A percentile compares a stretch with the other conserved stretches of the same genome.
These are phyloP conservation scores for Notodonta dromedarius DNA, from an alignment of 2,888 invertebrate species.

Conservation along the genomic window DNA sequence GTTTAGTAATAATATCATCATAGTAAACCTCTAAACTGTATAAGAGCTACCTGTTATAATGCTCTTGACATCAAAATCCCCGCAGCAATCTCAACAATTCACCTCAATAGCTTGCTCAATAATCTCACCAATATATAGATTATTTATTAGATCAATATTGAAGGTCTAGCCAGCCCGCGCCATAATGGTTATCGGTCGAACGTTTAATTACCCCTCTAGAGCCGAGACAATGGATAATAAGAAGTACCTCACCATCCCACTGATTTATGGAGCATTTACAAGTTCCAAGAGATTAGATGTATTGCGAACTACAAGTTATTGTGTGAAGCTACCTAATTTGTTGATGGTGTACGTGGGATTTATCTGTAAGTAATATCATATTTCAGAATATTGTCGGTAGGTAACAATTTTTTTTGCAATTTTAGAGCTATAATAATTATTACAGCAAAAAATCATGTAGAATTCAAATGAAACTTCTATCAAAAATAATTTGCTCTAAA, in stretches of 20 bases:
- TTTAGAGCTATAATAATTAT: no score
- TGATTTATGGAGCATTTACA: conserved; percentile 75
- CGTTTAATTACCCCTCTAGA: conserved; percentile 77
- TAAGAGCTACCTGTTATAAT: no score
- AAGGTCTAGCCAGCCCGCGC: conserved; percentile 62
- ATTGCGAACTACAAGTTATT: conserved; percentile 61
- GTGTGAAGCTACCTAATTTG: conserved; percentile 44
- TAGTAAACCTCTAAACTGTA: no score
- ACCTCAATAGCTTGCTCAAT: conserved; percentile 65
- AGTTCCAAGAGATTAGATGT: conserved; percentile 71
- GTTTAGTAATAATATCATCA: no score
- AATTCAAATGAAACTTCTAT: no score
- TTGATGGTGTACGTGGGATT: conserved; percentile 12
- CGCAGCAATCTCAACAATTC: conserved; percentile 46
- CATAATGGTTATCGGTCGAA: conserved; percentile 74
- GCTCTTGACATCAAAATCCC: conserved; percentile 12
- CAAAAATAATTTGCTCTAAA: no score
- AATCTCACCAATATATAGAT: conserved; percentile 65
- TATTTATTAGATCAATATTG: conserved; percentile 82
- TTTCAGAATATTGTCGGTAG: background rate
- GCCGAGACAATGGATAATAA: conserved; percentile 81
- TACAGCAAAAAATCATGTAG: no score
- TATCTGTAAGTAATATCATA: no score
- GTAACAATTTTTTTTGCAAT: no score
- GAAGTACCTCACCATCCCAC: conserved; percentile 73